Percentiles rank a stretch among this genome's conserved stretches.
phyloP scores from a whole-genome alignment of 2,797 vertebrate genomes.

The Phataginus tetradactyla region DNA sequence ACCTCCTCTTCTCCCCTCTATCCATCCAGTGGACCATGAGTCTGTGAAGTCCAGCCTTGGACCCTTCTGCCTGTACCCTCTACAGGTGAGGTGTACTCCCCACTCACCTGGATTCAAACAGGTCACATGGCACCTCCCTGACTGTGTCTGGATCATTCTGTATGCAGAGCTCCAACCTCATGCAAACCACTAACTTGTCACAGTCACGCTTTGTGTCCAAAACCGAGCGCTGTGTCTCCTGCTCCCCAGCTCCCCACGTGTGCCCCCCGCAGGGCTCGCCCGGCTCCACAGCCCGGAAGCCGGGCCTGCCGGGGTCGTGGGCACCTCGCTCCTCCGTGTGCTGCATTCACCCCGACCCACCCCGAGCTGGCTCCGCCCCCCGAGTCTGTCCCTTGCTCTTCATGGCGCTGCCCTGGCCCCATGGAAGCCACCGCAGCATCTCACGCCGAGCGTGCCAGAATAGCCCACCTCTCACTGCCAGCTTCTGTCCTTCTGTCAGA shows the following conservation, averaged over 20 bases:
- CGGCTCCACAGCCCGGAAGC: background rate
- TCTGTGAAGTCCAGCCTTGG: background rate
- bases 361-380: background rate
- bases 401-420: background rate
- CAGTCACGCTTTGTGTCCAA: background rate
- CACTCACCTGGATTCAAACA: background rate
- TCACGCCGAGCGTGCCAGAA: background rate
- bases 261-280: background rate
- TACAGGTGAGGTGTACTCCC: background rate
- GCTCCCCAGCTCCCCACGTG: background rate
- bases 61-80: background rate
- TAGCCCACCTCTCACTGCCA: background rate
- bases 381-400: too few species aligned
- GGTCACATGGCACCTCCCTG: background rate
- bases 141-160: background rate
- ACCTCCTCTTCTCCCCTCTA: background rate
- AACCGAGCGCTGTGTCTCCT: background rate
- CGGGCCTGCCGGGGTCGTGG: background rate
- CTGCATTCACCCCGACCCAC: too few species aligned
- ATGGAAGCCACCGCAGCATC: rapidly evolving
- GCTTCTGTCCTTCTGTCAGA: too few species aligned
- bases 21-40: rapidly evolving
- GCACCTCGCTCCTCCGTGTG: background rate
- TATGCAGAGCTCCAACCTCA: background rate
- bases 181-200: background rate